phyloP scores from a whole-genome alignment of 1,140 invertebrate genomes.

The Drosophila nigromelanica region DNA sequence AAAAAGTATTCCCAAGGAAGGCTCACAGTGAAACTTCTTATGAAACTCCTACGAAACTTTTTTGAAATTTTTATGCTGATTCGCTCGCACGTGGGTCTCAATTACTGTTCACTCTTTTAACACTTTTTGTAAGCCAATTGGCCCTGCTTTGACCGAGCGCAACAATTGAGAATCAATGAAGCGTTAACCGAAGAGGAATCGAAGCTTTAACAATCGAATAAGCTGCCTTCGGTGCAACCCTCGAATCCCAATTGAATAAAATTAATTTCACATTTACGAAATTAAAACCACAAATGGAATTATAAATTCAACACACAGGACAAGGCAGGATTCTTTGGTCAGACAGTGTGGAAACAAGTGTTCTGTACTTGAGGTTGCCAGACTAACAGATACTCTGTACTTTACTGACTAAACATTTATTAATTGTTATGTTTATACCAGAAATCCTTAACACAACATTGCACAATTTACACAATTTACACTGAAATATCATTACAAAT shows the following conservation, averaged over 20 bases:
- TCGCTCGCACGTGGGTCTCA: not conserved
- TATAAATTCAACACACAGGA: constrained; percentile 74
- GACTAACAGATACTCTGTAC: not conserved
- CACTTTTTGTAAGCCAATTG: constrained; percentile 21
- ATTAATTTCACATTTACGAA: constrained; percentile 82
- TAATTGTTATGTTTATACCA: too few species aligned
- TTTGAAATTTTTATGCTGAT: not conserved
- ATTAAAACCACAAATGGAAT: constrained; percentile 83
- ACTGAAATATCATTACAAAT: too few species aligned
- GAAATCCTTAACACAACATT: too few species aligned
- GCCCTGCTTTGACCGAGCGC: not conserved
- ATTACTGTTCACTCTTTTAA: constrained; percentile 2
- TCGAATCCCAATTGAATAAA: constrained; percentile 67
- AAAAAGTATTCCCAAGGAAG: not conserved
- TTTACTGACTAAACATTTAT: too few species aligned
- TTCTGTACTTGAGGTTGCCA: not conserved
- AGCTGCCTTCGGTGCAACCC: not conserved
- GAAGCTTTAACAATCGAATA: constrained; percentile 7
- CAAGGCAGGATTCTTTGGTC: constrained; percentile 1
- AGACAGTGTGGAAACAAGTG: not conserved
- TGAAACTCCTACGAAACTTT: not conserved
- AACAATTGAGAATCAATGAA: constrained; percentile 64
- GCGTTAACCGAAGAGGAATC: constrained; percentile 22
- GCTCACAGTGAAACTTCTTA: too few species aligned
- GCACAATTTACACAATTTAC: too few species aligned